Base-by-base conservation (phyloP, 2,113 vertebrate genomes). In the Numida meleagris region DNA sequence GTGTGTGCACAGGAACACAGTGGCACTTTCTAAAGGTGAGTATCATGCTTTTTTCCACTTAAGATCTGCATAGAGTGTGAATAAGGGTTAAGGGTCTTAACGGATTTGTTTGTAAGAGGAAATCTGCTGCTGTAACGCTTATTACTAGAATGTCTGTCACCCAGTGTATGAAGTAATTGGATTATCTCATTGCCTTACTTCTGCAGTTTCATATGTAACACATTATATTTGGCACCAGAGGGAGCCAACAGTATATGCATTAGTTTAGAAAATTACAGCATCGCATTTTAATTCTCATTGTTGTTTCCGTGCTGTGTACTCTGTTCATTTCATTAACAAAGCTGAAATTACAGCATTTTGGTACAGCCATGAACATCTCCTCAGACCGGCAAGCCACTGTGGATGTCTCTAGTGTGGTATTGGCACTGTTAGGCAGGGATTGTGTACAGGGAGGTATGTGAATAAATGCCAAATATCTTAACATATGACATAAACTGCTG, bases 401-500 rank as follows among this genome's bases (percentile, higher is more conserved):
- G 33, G 31, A 9, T 62, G 67, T 93, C 55, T 93, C 36, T n/a
- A 24, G 10, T 70, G 66, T 57, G 70, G 23, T 82, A 34, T 66
- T 93, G 90, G 80, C 82, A 62, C 58, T 80, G 53, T 83, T 87
- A 96, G 95, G 74, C 79, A 94, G 72, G 63, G 70, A 43, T 59
- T 38, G 23, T 59, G 7, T 57, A 17, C 7, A n/a, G 38, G 12
- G 19, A n/a, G 25, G 20, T 77, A 53, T 0, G 0, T 92, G 91
- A 96, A 80, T 96, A 93, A 92, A 95, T 93, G 91, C 95, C 92
- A 97, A 67, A 87, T 97, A 93, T 38, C 68, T 93, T 91, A 87
- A 70, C 53, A 11, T 86, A 88, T 91, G 94, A 97, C 87, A 68
- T 91, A 90, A 95, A 45, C 77, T 89, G 48, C 95, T 94, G 88